phyloP scores from a whole-genome alignment of 2,797 vertebrate genomes.

The Eurystomus glaucurus region DNA sequence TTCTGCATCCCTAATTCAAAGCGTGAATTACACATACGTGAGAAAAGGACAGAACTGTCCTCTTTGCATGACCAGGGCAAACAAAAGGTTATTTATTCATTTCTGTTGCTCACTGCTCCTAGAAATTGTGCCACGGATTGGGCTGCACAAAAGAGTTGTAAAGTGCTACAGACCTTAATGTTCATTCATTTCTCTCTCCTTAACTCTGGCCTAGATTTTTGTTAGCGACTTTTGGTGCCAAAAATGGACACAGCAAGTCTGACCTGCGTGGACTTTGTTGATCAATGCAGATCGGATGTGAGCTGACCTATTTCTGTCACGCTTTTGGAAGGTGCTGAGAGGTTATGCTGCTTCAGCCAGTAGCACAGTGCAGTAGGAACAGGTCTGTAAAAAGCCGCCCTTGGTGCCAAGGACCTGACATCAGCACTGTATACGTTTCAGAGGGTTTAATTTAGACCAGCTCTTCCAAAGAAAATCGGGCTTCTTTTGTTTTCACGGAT shows the following conservation, averaged over 20 bases:
- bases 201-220: slow-evolving; percentile 10
- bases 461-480: background rate
- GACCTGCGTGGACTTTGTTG: background rate
- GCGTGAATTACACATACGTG: background rate
- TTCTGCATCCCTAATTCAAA: background rate
- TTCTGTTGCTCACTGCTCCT: background rate
- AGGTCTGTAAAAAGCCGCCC: background rate
- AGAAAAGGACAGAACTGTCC: background rate
- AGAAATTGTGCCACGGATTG: background rate
- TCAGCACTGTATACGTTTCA: background rate
- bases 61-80: background rate
- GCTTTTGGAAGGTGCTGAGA: background rate
- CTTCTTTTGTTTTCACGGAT: background rate
- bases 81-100: background rate
- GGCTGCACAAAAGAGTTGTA: background rate
- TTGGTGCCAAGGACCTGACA: slow-evolving; percentile 40
- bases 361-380: background rate
- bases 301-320: slow-evolving; percentile 66
- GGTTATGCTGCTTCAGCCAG: background rate
- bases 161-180: background rate
- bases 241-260: background rate
- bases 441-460: background rate
- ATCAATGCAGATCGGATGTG: background rate
- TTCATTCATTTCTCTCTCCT: background rate
- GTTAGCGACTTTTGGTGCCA: background rate